Evolutionary conservation across 2,797 vertebrate species (phyloP), one percentile per base, ranked within the genome.

Genomic region (Gobio occitaniae): DNA sequence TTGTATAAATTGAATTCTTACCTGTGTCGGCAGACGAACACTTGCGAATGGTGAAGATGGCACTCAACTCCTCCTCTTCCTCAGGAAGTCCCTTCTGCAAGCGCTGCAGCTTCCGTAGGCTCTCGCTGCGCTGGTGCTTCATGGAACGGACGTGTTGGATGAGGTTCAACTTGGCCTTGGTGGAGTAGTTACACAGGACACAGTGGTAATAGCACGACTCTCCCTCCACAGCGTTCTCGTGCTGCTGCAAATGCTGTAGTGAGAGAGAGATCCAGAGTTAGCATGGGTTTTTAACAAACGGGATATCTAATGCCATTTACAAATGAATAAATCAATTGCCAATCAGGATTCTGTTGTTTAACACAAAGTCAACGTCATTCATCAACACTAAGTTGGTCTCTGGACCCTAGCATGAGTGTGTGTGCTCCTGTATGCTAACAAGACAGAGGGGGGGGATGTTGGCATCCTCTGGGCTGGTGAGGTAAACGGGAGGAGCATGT

Each of bases 111-210:
- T 99, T 99, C 54, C 97, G 95, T n/a, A 99, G 96, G 93, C 98
- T 98, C 91, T 99, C 98, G 0, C 98, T 97, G 79, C 98, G 97
- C 94, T 99, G 98, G 93, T 99, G 98, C 90, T 99, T 99, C 98
- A 99, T 99, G 93, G 98, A 99, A 88, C 98, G 98, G 91, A 99
- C 98, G 69, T 99, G 98, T 94, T 99, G 98, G 93, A 99, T 97
- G 72, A 99, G 97, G 94, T 99, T 99, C 90, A 99, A 96, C 95
- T 99, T 99, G 96, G 98, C 98, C 96, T 98, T 98, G 94, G 98
- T 99, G 85, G 98, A 98, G 94, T 99, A 99, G 95, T 92, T 98
- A 87, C 98, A 99, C 90, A 99, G 97, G 84, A 97, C 95, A 12
- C 98, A 99, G 92, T 99, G 98, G 92, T 99, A 99, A 92, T 97